Evolutionary conservation across 2,888 invertebrate genomes (phyloP).

Genomic region (Pristionchus mayeri): DNA sequence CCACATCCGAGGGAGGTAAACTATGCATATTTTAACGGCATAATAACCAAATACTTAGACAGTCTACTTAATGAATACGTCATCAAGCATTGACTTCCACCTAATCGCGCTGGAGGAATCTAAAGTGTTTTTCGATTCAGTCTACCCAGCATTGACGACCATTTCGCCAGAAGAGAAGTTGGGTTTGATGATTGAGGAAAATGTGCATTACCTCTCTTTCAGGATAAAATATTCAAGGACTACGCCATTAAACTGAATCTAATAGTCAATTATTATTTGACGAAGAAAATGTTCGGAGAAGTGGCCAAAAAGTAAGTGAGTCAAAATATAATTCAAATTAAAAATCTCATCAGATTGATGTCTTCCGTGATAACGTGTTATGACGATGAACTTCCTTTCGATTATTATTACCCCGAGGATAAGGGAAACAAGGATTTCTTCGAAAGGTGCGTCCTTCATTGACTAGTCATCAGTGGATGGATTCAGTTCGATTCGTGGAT

Average conservation of each 20-base stretch:
- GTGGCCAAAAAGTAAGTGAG: background rate
- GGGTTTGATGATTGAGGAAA: background rate
- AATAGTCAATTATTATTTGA: background rate
- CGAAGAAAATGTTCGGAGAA: background rate
- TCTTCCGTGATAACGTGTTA: background rate
- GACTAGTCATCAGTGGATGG: background rate
- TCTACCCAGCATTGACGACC: background rate
- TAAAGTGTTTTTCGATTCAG: background rate
- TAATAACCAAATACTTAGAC: background rate
- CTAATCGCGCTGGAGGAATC: background rate
- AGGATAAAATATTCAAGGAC: constrained; percentile 15
- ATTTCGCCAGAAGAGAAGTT: background rate
- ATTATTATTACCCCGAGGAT: background rate
- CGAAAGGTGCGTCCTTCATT: background rate
- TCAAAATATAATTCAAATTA: no score
- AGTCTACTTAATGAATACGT: background rate
- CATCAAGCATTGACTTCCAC: background rate
- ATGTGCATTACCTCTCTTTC: background rate
- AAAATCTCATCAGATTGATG: background rate
- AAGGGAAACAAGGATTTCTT: background rate
- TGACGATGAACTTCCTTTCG: background rate
- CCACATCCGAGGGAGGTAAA: background rate
- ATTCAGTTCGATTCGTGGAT: background rate
- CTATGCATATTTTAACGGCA: background rate
- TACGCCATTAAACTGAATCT: background rate